These are phyloP conservation scores for Flexamia atlantica DNA, from an alignment of 2,888 invertebrate genomes.

Conservation along the genomic window DNA sequence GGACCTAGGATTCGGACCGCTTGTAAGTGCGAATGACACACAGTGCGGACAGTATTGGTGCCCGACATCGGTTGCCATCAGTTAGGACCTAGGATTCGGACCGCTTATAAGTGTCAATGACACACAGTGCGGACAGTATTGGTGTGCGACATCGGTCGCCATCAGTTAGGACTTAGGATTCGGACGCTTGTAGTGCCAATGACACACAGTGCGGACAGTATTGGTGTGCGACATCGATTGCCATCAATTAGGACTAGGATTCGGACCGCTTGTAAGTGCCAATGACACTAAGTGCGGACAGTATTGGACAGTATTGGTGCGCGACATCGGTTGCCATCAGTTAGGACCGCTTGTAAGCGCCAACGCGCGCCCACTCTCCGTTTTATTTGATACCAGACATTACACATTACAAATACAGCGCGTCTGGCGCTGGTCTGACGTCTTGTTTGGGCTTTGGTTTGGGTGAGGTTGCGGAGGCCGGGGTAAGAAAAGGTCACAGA, in stretches of 20 bases:
- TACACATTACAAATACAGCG: slow-evolving; percentile 39
- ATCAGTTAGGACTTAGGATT: slow-evolving; percentile 36
- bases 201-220: neutral
- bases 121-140: neutral
- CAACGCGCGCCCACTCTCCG: slow-evolving; percentile 40
- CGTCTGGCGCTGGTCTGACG: slow-evolving; percentile 31
- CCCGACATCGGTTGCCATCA: slow-evolving; percentile 27
- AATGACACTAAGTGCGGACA: neutral
- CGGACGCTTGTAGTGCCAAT: slow-evolving; percentile 25
- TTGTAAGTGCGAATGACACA: slow-evolving; percentile 10
- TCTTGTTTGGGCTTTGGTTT: slow-evolving; percentile 45
- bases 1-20: no score
- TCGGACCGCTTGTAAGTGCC: slow-evolving; percentile 37
- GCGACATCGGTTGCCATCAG: slow-evolving; percentile 30
- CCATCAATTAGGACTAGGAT: slow-evolving; percentile 32
- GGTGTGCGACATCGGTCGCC: slow-evolving; percentile 15
- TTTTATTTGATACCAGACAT: slow-evolving; percentile 41
- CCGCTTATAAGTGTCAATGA: slow-evolving; percentile 19
- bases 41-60: neutral
- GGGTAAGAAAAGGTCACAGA: slow-evolving; percentile 19
- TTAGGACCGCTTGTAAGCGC: slow-evolving; percentile 42
- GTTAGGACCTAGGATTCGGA: no score
- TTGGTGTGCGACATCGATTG: neutral
- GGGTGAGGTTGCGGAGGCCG: slow-evolving; percentile 40
- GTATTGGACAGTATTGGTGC: neutral